Base-by-base conservation (phyloP, 2,797 vertebrate genomes). In the Sebastes iracundus region DNA sequence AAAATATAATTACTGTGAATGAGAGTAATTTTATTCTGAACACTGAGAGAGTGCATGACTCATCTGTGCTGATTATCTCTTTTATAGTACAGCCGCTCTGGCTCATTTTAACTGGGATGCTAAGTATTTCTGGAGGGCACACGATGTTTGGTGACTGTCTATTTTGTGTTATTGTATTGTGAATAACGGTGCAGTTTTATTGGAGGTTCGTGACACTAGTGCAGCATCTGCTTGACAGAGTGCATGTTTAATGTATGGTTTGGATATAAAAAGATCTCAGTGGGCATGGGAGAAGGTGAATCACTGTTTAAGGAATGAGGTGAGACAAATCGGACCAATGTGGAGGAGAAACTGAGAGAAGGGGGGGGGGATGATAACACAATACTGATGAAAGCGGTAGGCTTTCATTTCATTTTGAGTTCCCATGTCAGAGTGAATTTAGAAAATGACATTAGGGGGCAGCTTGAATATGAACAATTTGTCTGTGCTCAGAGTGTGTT, bases 331-430 rank as follows among this genome's bases (percentile, higher is more conserved):
- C 75, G 67, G 82, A 86, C 61, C 68, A 81, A 73, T 66, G 75
- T 81, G 75, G 86, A 86, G 69, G 81, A 88, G 78, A 80, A 78
- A 76, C 56, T 18, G 81, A 64, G 68, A 49, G 46, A 49, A 49
- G 33, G 76, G 72, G 13, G 10, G 18, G 2, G 13, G 14, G 61
- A 60, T 80, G 68, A 81, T 92, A 94, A 94, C 88, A 91, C 87
- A 93, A 94, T 94, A 92, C 94, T 93, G 86, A 92, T 92, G 91
- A 93, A 91, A 92, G 81, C 35, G 65, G 89, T 60, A 80, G 88
- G 84, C 77, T 86, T 92, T 93, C 87, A 91, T 94, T 94, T 95
- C 82, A 88, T 91, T 93, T 90, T 80, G 75, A 93, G 84, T 87
- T 82, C 65, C 77, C 52, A 14, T 90, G 93, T 95, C 90, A 85